Evolutionary conservation across 2,797 vertebrate species (phyloP), one percentile per base, ranked within the genome.

Genomic region (Neosilurus mollespiculum): DNA sequence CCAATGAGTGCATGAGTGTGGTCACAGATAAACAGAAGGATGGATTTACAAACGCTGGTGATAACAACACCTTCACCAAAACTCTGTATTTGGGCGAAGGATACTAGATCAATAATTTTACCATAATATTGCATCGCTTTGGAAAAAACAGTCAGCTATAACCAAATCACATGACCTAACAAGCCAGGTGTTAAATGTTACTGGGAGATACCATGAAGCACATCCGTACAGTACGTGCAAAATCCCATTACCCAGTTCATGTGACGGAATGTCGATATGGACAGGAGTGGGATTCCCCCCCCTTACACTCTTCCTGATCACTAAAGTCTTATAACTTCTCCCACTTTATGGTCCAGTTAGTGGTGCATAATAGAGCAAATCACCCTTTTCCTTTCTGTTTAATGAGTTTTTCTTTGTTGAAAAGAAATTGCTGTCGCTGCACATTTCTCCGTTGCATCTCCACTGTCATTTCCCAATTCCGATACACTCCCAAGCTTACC

Each of bases 401-500:
- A 93, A 93, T 94, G 94, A 86, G 91, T 91, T 93, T 92, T 89
- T 89, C 91, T 93, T 92, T 88, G 86, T 85, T 80, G 85, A 88
- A 49, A 83, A 82, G 87, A 91, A 93, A 92, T 88, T 22, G 87
- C 89, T 88, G 85, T 85, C 84, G 86, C 86, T 77, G 89, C 91
- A 91, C 81, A 90, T 91, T 91, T 80, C 34, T 84, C 66, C 84
- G 88, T 88, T 90, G 70, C 82, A 61, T 92, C 90, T 84, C 14
- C 30, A 12, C 69, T 62, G 56, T 83, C 82, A 83, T 82, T 88
- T 86, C 79, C 83, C 84, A 71, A 87, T 84, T 85, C 71, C 78
- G 18, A 66, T 30, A 58, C 34, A 51, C 66, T 62, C 14, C 9
- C 73, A 15, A 49, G 43, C 10, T 15, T 54, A 37, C 69, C 24